Conservation (phyloP, 37 sponge, comb jelly and placozoan species). For the Oscarella lobularis region DNA sequence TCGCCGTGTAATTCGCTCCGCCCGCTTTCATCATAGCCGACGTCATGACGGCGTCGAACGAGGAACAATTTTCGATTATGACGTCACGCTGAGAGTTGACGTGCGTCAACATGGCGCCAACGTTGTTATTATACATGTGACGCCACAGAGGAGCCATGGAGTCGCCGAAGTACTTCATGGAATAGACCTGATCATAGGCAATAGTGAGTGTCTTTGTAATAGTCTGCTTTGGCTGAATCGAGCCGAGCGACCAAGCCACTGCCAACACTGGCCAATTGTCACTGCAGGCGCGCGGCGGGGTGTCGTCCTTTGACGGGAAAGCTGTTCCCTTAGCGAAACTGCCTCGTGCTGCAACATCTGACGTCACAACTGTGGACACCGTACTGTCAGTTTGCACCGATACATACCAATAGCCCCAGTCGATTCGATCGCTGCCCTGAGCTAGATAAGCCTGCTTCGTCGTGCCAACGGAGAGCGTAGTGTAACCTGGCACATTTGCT, state of each 20-base stretch:
- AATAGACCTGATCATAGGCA: slow-evolving; percentile 41
- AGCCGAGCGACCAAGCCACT: slow-evolving; percentile 51
- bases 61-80: slow-evolving; percentile 9
- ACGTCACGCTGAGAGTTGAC: not conserved
- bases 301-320: slow-evolving; percentile 35
- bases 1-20: slow-evolving; percentile 41
- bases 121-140: slow-evolving; percentile 8
- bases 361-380: slow-evolving; percentile 21
- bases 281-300: slow-evolving; percentile 29
- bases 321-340: slow-evolving; percentile 18
- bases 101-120: slow-evolving; percentile 9
- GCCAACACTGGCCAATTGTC: slow-evolving; percentile 48
- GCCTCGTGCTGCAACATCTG: not conserved
- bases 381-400: not conserved
- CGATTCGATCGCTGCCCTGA: slow-evolving; percentile 31
- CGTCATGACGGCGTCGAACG: slow-evolving; percentile 11
- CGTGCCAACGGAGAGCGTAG: slow-evolving; percentile 36
- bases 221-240: slow-evolving; percentile 4
- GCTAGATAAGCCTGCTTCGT: slow-evolving; percentile 13
- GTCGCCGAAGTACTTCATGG: slow-evolving; percentile 53
- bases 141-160: slow-evolving; percentile 44
- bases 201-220: slow-evolving; percentile 13
- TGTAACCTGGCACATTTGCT: slow-evolving; percentile 2
- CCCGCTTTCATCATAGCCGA: slow-evolving; percentile 16
- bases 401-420: slow-evolving; percentile 65